Percentiles rank a stretch among this genome's conserved stretches.
phyloP scores from a whole-genome alignment of 2,113 vertebrate species.

The Ceyx margarethae region DNA sequence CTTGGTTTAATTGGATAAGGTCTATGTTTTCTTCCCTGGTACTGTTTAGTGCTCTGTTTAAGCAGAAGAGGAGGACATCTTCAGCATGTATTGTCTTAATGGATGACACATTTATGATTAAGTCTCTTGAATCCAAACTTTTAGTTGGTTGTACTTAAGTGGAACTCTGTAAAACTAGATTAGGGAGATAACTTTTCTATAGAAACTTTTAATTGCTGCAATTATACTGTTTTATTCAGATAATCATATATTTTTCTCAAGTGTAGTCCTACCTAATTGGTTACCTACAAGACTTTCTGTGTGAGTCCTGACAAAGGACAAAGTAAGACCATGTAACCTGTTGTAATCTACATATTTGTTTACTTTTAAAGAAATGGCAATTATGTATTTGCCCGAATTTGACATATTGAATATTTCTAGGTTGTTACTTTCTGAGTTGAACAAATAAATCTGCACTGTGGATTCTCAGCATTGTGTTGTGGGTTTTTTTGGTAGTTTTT shows the following conservation, averaged over 20 bases:
- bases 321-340: background rate
- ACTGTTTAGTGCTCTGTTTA: background rate
- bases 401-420: conserved; percentile 18
- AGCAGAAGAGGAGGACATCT: background rate
- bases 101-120: background rate
- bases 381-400: background rate
- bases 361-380: background rate
- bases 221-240: background rate
- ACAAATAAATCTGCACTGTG: conserved; percentile 1
- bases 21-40: background rate
- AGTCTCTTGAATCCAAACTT: background rate
- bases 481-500: too few species aligned
- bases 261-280: background rate
- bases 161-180: background rate
- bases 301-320: background rate
- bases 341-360: background rate
- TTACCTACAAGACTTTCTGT: background rate
- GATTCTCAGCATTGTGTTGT: conserved; percentile 20
- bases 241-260: background rate
- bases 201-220: background rate
- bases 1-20: background rate
- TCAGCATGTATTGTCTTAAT: background rate
- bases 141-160: background rate
- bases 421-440: conserved; percentile 7
- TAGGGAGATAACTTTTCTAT: background rate